Base-by-base conservation (phyloP, 1,140 invertebrate species). In the Cotesia typhae region DNA sequence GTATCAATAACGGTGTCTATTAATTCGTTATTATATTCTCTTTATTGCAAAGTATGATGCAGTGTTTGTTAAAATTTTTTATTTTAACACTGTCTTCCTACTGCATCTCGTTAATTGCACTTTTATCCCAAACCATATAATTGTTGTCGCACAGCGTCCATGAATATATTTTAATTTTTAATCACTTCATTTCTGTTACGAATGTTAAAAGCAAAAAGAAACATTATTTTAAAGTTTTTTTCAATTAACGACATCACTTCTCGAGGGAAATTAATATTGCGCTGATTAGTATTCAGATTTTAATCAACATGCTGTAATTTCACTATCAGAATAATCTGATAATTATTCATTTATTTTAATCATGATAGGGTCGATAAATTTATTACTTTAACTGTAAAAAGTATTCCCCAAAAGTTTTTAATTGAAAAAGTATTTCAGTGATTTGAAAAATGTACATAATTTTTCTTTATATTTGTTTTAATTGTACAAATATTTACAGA, bases 31-130 rank as follows among this genome's bases (percentile, higher is more conserved):
- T 10, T 64, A 38, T 64, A 64, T 14, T 4, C 36, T 64, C 36
- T 64, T 10, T 64, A 36, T 64, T 35, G 36, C 61, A 64, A 36
- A 64, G 61, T 64, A 37, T 64, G n/a, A 37, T 64, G 61, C 36
- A 64, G 37, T 64, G 36, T 37, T 64, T 36, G 61, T 37, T 64
- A 37, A 6, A 64, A 41, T 38, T 36, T 1, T 37, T 64, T 64
- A 36, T 41, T 14, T 36, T 7, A 47, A 37, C 38, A 64, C 38
- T 9, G 41, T 47, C 36, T 36, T 64, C 61, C 3, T 64, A 64
- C 36, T 64, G 61, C 61, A 47, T n/a, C 37, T 17, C 37, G 12
- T 47, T 12, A 9, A 38, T 38, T 36, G 36, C 35, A 64, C 41
- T 47, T 47, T 28, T 47, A 10, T 37, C 61, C n/a, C 37, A 64